Evolutionary conservation across 2,888 invertebrate species (phyloP).

Genomic region (Salpingus planirostris): DNA sequence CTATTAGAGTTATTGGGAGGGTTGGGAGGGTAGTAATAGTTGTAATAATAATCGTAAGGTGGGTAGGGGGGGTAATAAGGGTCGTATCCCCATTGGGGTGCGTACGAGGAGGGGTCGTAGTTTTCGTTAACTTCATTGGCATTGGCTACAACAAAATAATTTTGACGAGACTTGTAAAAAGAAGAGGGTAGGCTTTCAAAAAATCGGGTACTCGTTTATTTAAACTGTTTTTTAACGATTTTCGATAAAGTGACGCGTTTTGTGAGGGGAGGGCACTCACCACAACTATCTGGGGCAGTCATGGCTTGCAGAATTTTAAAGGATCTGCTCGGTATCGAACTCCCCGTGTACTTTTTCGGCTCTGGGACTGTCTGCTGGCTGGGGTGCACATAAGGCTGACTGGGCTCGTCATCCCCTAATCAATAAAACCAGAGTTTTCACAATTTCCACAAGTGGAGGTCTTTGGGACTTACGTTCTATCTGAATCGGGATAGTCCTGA

Average conservation of each 20-base stretch:
- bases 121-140: conserved; percentile 34
- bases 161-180: conserved; percentile 12
- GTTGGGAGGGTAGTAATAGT: conserved; percentile 27
- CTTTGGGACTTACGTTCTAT: conserved; percentile 48
- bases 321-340: conserved; percentile 71
- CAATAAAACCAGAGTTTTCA: background rate
- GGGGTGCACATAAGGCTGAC: conserved; percentile 46
- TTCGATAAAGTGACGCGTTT: conserved; percentile 1
- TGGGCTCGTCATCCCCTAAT: conserved; percentile 30
- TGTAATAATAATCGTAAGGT: conserved; percentile 10
- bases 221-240: no score
- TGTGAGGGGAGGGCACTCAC: conserved; percentile 40
- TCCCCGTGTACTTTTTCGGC: conserved; percentile 65
- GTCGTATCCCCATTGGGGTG: conserved; percentile 29
- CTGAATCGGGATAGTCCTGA: conserved; percentile 57
- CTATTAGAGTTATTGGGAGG: conserved; percentile 19
- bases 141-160: conserved; percentile 39
- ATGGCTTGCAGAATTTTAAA: conserved; percentile 73
- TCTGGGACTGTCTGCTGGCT: conserved; percentile 60
- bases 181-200: conserved; percentile 24
- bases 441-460: no score
- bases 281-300: conserved; percentile 58
- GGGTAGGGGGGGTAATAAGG: no score
- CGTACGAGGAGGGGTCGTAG: conserved; percentile 32
- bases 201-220: conserved; percentile 3